Base-by-base conservation (phyloP, 2,113 vertebrate genomes). In the Melanotaenia duboulayi region DNA sequence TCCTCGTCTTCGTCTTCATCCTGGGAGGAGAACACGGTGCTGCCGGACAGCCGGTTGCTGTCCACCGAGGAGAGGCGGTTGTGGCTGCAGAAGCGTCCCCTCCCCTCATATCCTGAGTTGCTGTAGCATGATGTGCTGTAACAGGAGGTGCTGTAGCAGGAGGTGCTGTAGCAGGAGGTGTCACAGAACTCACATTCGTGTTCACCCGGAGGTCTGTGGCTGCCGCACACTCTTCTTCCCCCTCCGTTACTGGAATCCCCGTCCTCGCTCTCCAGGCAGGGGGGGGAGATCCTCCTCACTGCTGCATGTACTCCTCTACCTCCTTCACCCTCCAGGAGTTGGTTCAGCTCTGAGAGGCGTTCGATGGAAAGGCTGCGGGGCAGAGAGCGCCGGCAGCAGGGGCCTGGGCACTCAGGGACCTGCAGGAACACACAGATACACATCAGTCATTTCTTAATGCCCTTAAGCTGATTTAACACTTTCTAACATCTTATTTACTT, bases 1-100 rank as follows among this genome's bases (percentile, higher is more conserved):
- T 99, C 97, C 22, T 97, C 96, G 32, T 98, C 97, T 0, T 98
- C 97, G 0, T 99, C 97, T 25, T 98, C 96, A 46, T 99, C 97
- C 81, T 99, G 97, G 0, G 97, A 99, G 84, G 97, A 99, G 83
- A 99, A 99, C 59, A 97, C 96, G 0, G 97, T 99, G 94, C 97
- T 99, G 87, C 99, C 96, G 0, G 97, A 99, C 65, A 98, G 95
- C 59, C 96, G 96, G 87, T 97, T 96, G 49, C 97, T 98, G 92
- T 99, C 97, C 65, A 98, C 93, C 0, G 98, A 99, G 57, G 98
- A 99, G 80, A 99, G 96, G 66, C 97, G 96, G 0, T 96, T 97
- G 56, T 99, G 97, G 87, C 96, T 96, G 89, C 97, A 95, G 88
- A 96, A 93, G 59, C 94, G 94, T 64, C 93, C 93, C 86, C 94